Base-by-base conservation (phyloP, 1,140 invertebrate genomes). In the Drosophila teissieri region DNA sequence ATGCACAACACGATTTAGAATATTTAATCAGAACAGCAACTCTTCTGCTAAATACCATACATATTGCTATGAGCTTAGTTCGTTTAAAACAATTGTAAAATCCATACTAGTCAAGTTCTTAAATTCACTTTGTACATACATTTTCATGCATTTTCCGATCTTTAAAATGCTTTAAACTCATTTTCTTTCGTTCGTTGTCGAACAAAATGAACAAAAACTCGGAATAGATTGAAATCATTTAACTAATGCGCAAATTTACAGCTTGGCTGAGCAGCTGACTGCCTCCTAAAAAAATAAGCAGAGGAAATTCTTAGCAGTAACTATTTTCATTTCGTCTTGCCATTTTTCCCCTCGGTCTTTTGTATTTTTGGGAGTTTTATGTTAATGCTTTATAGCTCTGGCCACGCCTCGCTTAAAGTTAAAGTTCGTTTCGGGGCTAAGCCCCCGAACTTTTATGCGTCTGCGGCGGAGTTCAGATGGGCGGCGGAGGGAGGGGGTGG, bases 361-460 rank as follows among this genome's bases (percentile, higher is more conserved):
- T 54, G 37, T 69, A n/a, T 46, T 69, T 69, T 54, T 5, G 34
- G 24, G 46, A 51, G 57, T 69, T 40, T 46, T 62, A 60, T 48
- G 53, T 73, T 69, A 80, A 80, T 72, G 77, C 51, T 53, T 80
- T 64, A 46, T 75, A 62, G 52, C 48, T 46, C 55, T 39, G 58
- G 63, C 60, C 64, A 80, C 73, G 81, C 63, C 80, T 73, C 44
- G 31, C 78, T 72, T 34, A 37, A 72, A 73, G 83, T 86, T 82
- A 22, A 65, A 58, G 60, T 42, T 55, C 52, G 55, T 78, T 72
- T 40, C 36, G 49, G 34, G n/a, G 10, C 52, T 55, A 60, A 67
- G 46, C 60, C 65, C 67, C 51, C 58, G 48, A 81, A 83, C 44
- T 81, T 85, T 55, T 65, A 46, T 78, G 52, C 39, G 42, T 56